Conservation (phyloP, 2,797 vertebrate species). For the Euthynnus affinis region DNA sequence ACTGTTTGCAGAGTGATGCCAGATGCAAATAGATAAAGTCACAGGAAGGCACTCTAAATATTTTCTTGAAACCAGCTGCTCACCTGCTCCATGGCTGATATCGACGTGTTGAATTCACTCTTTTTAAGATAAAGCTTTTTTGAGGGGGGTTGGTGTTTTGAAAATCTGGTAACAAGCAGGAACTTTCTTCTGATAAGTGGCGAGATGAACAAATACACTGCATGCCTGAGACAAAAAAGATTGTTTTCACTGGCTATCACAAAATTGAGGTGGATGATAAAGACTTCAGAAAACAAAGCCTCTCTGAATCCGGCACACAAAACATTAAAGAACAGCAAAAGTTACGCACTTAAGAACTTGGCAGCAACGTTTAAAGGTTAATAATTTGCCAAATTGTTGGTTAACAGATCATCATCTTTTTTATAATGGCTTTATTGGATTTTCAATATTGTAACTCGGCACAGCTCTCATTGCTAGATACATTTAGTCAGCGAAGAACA, state of each 20-base stretch:
- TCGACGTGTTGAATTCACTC: background rate
- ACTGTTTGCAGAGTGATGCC: conserved; percentile 35
- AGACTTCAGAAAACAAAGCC: background rate
- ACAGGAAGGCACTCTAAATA: conserved; percentile 14
- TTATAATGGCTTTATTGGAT: background rate
- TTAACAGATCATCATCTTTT: background rate
- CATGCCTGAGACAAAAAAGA: conserved; percentile 9
- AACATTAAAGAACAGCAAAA: background rate
- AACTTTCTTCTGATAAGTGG: conserved; percentile 18
- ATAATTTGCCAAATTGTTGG: background rate
- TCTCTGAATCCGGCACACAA: background rate
- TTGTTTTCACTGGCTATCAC: conserved; percentile 7
- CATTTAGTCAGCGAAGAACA: background rate
- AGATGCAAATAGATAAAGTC: conserved; percentile 62
- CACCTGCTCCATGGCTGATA: background rate
- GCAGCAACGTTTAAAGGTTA: background rate
- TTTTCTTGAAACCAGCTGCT: background rate
- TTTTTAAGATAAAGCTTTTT: conserved; percentile 1
- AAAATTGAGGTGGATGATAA: background rate
- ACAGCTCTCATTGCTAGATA: background rate
- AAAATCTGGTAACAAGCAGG: background rate
- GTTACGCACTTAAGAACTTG: background rate
- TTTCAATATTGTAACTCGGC: background rate
- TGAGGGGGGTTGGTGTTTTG: conserved; percentile 8
- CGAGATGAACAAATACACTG: conserved; percentile 7